Conservation (phyloP, 2,113 vertebrate species). For the Sturnus vulgaris region DNA sequence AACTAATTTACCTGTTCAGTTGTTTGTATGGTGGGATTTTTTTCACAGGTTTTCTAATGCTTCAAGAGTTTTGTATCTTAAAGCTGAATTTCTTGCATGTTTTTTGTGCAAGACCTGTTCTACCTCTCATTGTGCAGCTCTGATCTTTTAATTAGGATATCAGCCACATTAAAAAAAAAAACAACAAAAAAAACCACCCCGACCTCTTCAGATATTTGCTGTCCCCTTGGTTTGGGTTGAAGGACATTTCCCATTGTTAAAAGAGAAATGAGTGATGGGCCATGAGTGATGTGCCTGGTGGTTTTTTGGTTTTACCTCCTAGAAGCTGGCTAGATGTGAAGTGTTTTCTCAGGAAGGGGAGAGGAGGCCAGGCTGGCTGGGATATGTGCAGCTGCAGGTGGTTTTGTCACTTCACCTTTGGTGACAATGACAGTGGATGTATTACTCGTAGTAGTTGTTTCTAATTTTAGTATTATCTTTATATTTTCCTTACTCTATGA, state of each 20-base stretch:
- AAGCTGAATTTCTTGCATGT: background rate
- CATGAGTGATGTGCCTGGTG: too few relatives aligned
- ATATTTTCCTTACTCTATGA: background rate
- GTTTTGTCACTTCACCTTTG: background rate
- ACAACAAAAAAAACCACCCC: too few relatives aligned
- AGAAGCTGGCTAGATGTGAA: background rate
- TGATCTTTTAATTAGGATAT: background rate
- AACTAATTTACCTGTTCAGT: background rate
- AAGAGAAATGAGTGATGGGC: background rate
- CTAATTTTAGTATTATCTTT: background rate
- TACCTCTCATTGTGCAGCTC: rapidly evolving
- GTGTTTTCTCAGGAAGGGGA: background rate
- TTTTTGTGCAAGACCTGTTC: background rate
- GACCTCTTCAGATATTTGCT: background rate
- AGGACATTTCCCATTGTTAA: background rate
- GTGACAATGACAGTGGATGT: background rate
- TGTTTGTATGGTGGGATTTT: background rate
- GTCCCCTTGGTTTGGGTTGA: background rate
- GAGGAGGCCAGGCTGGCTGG: background rate
- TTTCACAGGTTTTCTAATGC: background rate
- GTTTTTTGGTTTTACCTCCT: background rate
- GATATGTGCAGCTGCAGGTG: background rate
- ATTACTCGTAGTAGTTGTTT: background rate
- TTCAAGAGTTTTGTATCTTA: background rate
- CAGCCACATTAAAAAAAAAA: background rate